A percentile compares a stretch with the other conserved stretches of the same genome.
Conservation (phyloP, 2,113 vertebrate species). For the Lepisosteus oculatus region DNA sequence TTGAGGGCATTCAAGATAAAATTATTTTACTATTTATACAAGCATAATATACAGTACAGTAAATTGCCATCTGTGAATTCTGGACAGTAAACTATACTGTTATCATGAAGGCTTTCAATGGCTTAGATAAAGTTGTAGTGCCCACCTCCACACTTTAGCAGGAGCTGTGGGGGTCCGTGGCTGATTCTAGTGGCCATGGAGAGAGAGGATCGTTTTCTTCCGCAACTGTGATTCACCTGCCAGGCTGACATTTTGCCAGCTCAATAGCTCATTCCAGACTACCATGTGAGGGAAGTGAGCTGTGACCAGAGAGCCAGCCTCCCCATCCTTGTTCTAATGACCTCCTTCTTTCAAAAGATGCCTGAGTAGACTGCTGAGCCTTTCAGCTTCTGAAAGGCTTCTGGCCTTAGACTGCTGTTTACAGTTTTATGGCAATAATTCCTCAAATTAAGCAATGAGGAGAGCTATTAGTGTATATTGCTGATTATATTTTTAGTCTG, state of each 20-base stretch:
- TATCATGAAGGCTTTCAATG: too few species aligned
- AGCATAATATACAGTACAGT: too few species aligned
- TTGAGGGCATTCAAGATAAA: too few species aligned
- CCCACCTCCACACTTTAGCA: too few species aligned
- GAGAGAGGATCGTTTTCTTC: background rate
- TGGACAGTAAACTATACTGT: too few species aligned
- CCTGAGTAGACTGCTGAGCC: background rate
- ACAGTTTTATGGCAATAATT: background rate
- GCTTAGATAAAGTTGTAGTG: too few species aligned
- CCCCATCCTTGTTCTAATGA: constrained; percentile 9
- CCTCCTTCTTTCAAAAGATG: constrained; percentile 7
- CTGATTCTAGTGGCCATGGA: too few species aligned
- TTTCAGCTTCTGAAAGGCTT: background rate
- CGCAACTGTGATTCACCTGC: constrained; percentile 5
- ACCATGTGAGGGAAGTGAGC: constrained; percentile 17
- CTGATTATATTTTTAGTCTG: constrained; percentile 17
- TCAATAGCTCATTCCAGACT: constrained; percentile 2
- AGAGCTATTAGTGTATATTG: constrained; percentile 20
- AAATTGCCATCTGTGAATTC: too few species aligned
- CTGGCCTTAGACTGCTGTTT: background rate
- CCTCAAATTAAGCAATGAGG: constrained; percentile 17
- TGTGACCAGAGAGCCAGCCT: constrained; percentile 12
- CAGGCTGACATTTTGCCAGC: background rate
- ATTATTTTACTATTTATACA: too few species aligned
- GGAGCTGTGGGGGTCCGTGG: too few species aligned